phyloP scores from a whole-genome alignment of 2,113 vertebrate species.

The Cyphomyrus plagiostoma region DNA sequence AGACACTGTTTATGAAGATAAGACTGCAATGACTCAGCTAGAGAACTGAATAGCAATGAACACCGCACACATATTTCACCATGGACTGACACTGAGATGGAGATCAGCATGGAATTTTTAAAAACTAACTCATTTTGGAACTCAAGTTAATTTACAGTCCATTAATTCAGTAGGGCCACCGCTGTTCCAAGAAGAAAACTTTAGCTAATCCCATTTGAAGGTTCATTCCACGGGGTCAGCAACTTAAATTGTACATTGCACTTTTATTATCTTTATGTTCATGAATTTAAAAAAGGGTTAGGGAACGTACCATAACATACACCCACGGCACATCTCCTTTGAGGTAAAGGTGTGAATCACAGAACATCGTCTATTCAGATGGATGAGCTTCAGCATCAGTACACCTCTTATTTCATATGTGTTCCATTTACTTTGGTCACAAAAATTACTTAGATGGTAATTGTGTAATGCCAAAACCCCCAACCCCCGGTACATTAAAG shows the following conservation, averaged over 20 bases:
- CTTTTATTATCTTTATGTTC: background rate
- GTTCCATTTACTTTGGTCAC: background rate
- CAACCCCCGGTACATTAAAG: background rate
- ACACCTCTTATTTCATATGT: background rate
- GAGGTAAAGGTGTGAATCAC: background rate
- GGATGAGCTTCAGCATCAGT: too few relatives aligned
- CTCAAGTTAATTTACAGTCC: background rate
- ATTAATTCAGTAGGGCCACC: background rate
- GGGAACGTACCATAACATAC: background rate
- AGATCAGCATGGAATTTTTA: background rate
- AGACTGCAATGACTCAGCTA: background rate
- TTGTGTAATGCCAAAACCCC: background rate
- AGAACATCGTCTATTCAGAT: background rate
- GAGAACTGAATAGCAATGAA: background rate
- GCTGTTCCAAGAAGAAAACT: conserved; percentile 4
- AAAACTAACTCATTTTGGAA: background rate
- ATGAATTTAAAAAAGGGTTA: background rate
- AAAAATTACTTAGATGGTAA: background rate
- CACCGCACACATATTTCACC: background rate
- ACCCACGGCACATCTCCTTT: background rate
- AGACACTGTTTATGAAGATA: background rate
- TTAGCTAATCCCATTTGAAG: background rate
- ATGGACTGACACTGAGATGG: background rate
- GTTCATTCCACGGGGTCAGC: background rate
- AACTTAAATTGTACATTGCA: background rate